These are phyloP conservation scores for Caenorhabditis angaria DNA, from an alignment of 2,888 invertebrate species.

Conservation along the genomic window DNA sequence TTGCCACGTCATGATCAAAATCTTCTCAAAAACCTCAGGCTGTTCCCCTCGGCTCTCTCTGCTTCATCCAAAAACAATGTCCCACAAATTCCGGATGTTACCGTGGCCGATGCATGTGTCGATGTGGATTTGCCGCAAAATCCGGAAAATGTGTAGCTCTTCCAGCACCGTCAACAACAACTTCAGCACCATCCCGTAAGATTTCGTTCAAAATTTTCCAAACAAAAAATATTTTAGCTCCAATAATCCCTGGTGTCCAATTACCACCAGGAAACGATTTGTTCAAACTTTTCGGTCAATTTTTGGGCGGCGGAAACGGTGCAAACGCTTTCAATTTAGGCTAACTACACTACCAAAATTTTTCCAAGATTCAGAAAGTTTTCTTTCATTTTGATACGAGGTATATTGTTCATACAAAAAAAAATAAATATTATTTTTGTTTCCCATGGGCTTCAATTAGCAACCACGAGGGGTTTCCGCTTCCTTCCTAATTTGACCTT, in stretches of 20 bases:
- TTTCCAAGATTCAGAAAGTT: neutral
- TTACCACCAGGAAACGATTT: slow-evolving; percentile 45
- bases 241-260: slow-evolving; percentile 43
- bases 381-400: slow-evolving; percentile 9
- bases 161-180: slow-evolving; percentile 65
- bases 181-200: slow-evolving; percentile 56
- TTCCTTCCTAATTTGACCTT: neutral
- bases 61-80: slow-evolving; percentile 71
- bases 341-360: neutral
- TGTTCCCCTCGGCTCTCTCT: slow-evolving; percentile 63
- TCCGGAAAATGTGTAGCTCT: slow-evolving; percentile 63
- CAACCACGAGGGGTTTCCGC: neutral
- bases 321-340: slow-evolving; percentile 3
- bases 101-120: slow-evolving; percentile 69
- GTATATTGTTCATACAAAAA: no score
- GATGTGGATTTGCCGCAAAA: slow-evolving; percentile 61
- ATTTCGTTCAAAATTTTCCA: no score
- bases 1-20: neutral
- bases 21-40: slow-evolving; percentile 29
- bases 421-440: neutral
- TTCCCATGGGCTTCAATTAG: slow-evolving; percentile 1
- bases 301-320: slow-evolving; percentile 37
- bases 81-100: slow-evolving; percentile 70
- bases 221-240: slow-evolving; percentile 40
- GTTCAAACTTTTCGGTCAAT: slow-evolving; percentile 47